Conservation (phyloP, 2,888 invertebrate species). For the Ectemnius continuus region DNA sequence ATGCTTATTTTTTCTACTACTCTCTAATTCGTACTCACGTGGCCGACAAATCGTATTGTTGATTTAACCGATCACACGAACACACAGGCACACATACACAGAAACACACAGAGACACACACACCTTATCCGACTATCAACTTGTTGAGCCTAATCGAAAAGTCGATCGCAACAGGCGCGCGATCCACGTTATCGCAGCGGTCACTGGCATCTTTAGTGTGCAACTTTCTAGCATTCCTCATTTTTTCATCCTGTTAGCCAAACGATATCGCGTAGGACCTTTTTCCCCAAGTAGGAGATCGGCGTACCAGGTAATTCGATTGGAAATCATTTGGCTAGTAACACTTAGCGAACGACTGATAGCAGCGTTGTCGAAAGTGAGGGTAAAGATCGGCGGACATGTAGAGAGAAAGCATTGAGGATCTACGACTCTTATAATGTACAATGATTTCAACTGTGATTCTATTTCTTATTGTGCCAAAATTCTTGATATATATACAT, state of each 20-base stretch:
- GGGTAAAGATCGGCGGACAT: background rate
- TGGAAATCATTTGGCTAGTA: constrained; percentile 38
- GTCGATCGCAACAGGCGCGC: constrained; percentile 16
- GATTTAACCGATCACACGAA: constrained; percentile 25
- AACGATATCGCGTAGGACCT: constrained; percentile 28
- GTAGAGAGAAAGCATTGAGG: background rate
- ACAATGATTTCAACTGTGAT: constrained; percentile 77
- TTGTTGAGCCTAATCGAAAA: constrained; percentile 53
- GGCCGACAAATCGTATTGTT: constrained; percentile 59
- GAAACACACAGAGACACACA: constrained; percentile 3
- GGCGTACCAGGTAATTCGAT: constrained; percentile 15
- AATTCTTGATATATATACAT: constrained; percentile 67
- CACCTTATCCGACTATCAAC: constrained; percentile 24
- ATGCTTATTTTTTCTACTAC: constrained; percentile 73
- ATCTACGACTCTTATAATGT: constrained; percentile 67
- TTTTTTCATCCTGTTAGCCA: constrained; percentile 31
- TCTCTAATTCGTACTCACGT: constrained; percentile 58
- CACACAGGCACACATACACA: no score
- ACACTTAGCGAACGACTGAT: constrained; percentile 36
- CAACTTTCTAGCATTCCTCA: constrained; percentile 28
- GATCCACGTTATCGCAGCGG: constrained; percentile 40
- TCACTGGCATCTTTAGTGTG: constrained; percentile 29
- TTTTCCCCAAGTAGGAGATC: constrained; percentile 35
- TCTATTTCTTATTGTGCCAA: constrained; percentile 77
- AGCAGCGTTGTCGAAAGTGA: constrained; percentile 41